These are phyloP conservation scores for Salvelinus alpinus DNA, from an alignment of 2,113 vertebrate genomes.

Conservation along the genomic window DNA sequence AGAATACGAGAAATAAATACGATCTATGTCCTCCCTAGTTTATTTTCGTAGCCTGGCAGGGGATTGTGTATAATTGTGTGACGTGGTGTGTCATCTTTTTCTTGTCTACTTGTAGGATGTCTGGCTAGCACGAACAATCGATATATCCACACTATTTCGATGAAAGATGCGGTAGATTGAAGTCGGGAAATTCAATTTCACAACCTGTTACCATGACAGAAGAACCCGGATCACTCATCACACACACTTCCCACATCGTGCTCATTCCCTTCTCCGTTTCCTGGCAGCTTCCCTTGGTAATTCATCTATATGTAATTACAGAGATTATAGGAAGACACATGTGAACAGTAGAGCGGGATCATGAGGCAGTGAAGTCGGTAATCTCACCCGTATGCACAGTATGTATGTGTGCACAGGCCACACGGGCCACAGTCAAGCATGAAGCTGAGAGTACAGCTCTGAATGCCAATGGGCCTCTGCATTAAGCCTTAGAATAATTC, in stretches of 20 bases:
- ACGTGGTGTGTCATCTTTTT: constrained; percentile 37
- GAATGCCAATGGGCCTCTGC: constrained; percentile 52
- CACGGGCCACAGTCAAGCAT: constrained; percentile 45
- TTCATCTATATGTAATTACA: constrained; percentile 17
- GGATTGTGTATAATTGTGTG: constrained; percentile 25
- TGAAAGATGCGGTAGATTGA: too few species aligned
- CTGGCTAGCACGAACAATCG: too few species aligned
- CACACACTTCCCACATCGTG: too few species aligned
- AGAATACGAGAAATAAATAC: too few species aligned
- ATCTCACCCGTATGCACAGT: constrained; percentile 38
- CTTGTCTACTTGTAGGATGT: constrained; percentile 1
- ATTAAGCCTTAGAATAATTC: constrained; percentile 59
- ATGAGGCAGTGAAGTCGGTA: constrained; percentile 23
- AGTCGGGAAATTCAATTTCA: neutral
- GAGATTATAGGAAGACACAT: constrained; percentile 27
- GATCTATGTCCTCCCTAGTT: neutral
- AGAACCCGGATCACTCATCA: neutral
- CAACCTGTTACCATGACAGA: too few species aligned
- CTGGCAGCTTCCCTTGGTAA: too few species aligned
- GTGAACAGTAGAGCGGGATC: constrained; percentile 37
- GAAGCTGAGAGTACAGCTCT: constrained; percentile 44
- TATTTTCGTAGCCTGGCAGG: constrained; percentile 3
- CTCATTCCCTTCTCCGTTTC: too few species aligned
- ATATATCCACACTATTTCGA: too few species aligned
- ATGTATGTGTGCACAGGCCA: neutral